Percentiles rank a stretch among this genome's conserved stretches.
Evolutionary conservation across 2,797 vertebrate species (phyloP).

Genomic region (Percopsis omiscomaycus): DNA sequence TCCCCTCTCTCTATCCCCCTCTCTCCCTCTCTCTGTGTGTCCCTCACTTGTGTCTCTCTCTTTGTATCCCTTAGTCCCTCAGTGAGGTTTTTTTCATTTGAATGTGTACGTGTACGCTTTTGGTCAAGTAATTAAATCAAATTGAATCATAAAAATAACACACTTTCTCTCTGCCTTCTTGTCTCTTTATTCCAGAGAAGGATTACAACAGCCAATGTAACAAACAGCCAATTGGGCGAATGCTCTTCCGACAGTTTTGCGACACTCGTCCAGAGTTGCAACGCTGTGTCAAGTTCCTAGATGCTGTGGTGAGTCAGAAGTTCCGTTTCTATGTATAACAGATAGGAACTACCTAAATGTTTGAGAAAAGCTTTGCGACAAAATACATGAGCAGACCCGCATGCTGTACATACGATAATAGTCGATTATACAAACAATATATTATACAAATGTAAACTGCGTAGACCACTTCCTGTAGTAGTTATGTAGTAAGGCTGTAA

Average conservation of each 20-base stretch:
- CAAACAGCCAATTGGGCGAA: slow-evolving; percentile 90
- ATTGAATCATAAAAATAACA: neutral
- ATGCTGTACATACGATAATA: too few relatives aligned
- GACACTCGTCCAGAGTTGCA: slow-evolving; percentile 87
- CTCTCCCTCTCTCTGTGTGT: neutral
- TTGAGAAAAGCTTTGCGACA: too few relatives aligned
- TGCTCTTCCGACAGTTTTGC: slow-evolving; percentile 93
- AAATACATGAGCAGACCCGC: too few relatives aligned
- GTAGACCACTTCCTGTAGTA: too few relatives aligned
- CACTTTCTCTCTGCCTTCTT: neutral
- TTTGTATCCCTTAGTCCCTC: neutral
- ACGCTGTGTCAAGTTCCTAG: slow-evolving; percentile 89
- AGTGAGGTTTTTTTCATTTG: slow-evolving; percentile 1
- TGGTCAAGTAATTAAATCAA: too few relatives aligned
- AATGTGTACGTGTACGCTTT: neutral
- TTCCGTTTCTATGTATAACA: neutral
- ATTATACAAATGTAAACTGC: too few relatives aligned
- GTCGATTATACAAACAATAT: too few relatives aligned
- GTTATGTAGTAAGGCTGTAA: too few relatives aligned
- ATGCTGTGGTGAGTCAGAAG: slow-evolving; percentile 87
- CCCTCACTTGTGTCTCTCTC: neutral
- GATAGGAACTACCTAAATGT: too few relatives aligned
- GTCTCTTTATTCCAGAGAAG: slow-evolving; percentile 75
- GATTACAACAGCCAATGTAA: slow-evolving; percentile 94
- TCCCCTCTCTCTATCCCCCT: neutral